A percentile compares a stretch with the other conserved stretches of the same genome.
Conservation (phyloP, 2,888 invertebrate genomes). For the Nemotelus nigrinus region DNA sequence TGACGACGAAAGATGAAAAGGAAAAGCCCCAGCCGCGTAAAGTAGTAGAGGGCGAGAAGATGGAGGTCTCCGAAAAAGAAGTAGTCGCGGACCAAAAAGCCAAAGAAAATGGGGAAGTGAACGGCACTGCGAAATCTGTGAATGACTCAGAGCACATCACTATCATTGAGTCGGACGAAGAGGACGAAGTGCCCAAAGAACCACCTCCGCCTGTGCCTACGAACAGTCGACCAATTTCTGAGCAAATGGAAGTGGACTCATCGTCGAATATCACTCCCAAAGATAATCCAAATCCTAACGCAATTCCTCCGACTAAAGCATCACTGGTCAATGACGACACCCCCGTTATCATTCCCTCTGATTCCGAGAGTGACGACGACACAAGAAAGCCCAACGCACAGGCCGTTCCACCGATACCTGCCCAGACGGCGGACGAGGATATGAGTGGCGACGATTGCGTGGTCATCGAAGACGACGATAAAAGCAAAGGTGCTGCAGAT, state of each 20-base stretch:
- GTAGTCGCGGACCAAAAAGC: background rate
- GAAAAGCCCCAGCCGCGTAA: background rate
- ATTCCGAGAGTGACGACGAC: conserved; percentile 60
- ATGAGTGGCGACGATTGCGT: conserved; percentile 67
- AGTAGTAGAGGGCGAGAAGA: conserved; percentile 6
- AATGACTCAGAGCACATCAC: conserved; percentile 49
- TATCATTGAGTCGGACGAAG: conserved; percentile 52
- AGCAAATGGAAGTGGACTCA: conserved; percentile 51
- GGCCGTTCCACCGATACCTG: conserved; percentile 36
- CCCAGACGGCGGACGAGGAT: conserved; percentile 61
- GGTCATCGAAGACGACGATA: conserved; percentile 68
- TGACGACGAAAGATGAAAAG: background rate
- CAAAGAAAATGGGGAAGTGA: conserved; percentile 46
- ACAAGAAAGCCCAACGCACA: conserved; percentile 52
- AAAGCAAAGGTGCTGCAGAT: conserved; percentile 62
- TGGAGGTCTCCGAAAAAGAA: conserved; percentile 1
- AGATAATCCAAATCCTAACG: conserved; percentile 4
- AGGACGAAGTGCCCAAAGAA: conserved; percentile 30
- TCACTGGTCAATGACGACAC: conserved; percentile 55
- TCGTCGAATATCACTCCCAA: conserved; percentile 27
- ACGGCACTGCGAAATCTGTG: conserved; percentile 23
- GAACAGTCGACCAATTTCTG: conserved; percentile 46
- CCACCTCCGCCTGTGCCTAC: background rate
- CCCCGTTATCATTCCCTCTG: conserved; percentile 65
- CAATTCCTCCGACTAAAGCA: background rate